phyloP scores from a whole-genome alignment of 2,113 vertebrate genomes.

The Sebastes schlegelii region DNA sequence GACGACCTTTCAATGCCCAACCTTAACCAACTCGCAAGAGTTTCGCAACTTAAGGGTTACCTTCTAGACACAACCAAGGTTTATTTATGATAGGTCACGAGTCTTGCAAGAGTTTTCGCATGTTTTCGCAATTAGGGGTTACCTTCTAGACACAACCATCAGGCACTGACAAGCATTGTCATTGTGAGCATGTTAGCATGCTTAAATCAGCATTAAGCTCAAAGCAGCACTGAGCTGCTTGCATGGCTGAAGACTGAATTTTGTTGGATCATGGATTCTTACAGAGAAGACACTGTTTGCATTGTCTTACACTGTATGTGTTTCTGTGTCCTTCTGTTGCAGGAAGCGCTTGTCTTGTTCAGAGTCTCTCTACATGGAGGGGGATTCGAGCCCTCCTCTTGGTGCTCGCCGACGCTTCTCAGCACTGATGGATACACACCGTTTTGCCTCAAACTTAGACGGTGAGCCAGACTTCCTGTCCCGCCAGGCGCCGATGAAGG shows the following conservation, averaged over 20 bases:
- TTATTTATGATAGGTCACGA: too few relatives aligned
- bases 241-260: background rate
- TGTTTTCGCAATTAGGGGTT: too few relatives aligned
- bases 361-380: slow-evolving; percentile 88
- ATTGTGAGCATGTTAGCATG: background rate
- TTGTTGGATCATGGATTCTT: background rate
- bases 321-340: slow-evolving; percentile 7
- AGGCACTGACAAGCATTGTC: background rate
- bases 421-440: slow-evolving; percentile 91
- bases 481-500: slow-evolving; percentile 75
- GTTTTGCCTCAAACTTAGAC: slow-evolving; percentile 88
- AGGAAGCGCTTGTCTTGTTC: slow-evolving; percentile 93
- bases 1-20: too few relatives aligned
- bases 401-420: slow-evolving; percentile 92
- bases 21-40: too few relatives aligned
- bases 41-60: too few relatives aligned
- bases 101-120: too few relatives aligned
- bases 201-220: background rate
- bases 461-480: slow-evolving; percentile 83
- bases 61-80: too few relatives aligned
- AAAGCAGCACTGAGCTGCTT: background rate
- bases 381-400: slow-evolving; percentile 91
- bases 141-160: background rate
- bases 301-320: background rate
- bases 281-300: background rate